Percentiles rank a stretch among this genome's conserved stretches.
These are phyloP conservation scores for Gambusia affinis DNA, from an alignment of 2,113 vertebrate species.

Conservation along the genomic window DNA sequence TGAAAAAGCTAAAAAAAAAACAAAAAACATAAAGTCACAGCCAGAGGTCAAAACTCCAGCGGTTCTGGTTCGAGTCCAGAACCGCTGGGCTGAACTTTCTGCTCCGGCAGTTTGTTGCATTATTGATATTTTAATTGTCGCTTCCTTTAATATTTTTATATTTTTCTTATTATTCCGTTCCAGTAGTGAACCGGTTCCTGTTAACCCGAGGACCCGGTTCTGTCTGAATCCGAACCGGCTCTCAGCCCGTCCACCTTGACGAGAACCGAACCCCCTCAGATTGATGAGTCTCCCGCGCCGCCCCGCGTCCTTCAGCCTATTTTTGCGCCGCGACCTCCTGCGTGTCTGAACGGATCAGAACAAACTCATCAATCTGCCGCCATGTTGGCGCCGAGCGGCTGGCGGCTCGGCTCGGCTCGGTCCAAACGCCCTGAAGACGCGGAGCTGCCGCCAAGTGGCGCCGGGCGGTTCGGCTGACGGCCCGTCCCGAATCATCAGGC, in stretches of 20 bases:
- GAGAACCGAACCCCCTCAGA: slow-evolving; percentile 45
- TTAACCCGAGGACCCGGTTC: neutral
- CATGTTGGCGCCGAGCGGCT: slow-evolving; percentile 49
- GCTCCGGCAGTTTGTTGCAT: no score
- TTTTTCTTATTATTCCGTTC: no score
- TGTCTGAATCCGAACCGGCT: neutral
- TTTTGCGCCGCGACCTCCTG: slow-evolving; percentile 65
- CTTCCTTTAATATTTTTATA: no score
- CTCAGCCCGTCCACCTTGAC: neutral
- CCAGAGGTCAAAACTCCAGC: no score
- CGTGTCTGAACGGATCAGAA: slow-evolving; percentile 74
- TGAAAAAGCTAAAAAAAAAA: no score
- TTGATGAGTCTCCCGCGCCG: slow-evolving; percentile 51
- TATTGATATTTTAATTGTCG: no score
- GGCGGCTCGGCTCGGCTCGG: slow-evolving; percentile 12
- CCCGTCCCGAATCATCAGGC: slow-evolving; percentile 75
- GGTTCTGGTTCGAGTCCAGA: no score
- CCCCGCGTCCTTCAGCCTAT: slow-evolving; percentile 72
- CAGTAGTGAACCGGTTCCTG: neutral
- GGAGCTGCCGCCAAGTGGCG: slow-evolving; percentile 68
- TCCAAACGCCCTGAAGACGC: slow-evolving; percentile 62
- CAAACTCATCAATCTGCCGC: slow-evolving; percentile 64
- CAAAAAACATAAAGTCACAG: no score
- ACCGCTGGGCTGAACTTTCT: no score
- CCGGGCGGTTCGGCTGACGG: slow-evolving; percentile 60